Evolutionary conservation across 2,888 invertebrate species (phyloP), one percentile per base, ranked within the genome.

Genomic region (Hirtodrosophila alboralis): DNA sequence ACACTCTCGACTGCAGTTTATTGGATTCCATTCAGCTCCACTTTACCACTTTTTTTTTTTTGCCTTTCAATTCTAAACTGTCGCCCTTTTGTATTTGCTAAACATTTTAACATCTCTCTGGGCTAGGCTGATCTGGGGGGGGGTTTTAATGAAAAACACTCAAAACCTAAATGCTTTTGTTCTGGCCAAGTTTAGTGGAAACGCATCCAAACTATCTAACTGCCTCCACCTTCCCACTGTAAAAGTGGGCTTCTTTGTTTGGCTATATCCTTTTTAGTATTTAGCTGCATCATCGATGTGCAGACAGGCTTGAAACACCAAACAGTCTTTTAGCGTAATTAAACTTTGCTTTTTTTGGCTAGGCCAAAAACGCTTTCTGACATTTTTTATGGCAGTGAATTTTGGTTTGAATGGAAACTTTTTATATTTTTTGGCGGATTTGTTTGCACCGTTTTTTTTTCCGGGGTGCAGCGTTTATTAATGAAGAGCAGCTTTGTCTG

Each of bases 131-230:
- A n/a, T n/a, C n/a, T n/a, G n/a, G n/a, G n/a, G n/a, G n/a, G n/a
- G n/a, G n/a, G n/a, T n/a, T n/a, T 57, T 64, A 73, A 75, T 75
- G 75, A 64, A 69, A 73, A 75, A 57, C 75, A 59, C 62, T 66
- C 53, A 37, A 62, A 49, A 34, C 56, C 56, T 47, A 75, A 79
- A 63, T 64, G 62, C 77, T 65, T 71, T 80, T 80, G 83, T 81
- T 77, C 49, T 31, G 58, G 48, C 63, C 80, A 73, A 80, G 77
- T 79, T 79, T 71, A 77, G 75, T 73, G 75, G 70, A 77, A 80
- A 41, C 51, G 38, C 54, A 58, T 28, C 54, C n/a, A n/a, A 54
- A 43, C 57, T 27, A 31, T 14, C 38, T 28, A 13, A 7, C 10
- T 33, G 6, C 18, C 18, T n/a, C n/a, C n/a, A n/a, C n/a, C n/a